These are phyloP conservation scores for Hetaerina americana DNA, from an alignment of 1,140 invertebrate species.

Conservation along the genomic window DNA sequence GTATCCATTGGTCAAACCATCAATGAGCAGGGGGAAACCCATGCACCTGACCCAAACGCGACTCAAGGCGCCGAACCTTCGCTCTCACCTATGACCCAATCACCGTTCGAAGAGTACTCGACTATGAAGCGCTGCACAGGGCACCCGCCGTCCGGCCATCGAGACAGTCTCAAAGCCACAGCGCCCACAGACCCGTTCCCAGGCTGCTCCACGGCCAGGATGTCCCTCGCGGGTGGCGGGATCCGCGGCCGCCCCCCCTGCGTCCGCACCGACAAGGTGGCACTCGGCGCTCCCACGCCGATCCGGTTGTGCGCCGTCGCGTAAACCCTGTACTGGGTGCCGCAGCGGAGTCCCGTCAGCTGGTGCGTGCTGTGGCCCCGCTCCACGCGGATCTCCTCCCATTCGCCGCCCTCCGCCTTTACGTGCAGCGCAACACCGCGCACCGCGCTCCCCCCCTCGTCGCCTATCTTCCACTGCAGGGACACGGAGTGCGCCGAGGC, in stretches of 20 bases:
- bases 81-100: conserved; percentile 7
- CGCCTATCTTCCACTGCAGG: conserved; percentile 25
- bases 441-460: conserved; percentile 25
- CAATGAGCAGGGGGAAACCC: too few relatives aligned
- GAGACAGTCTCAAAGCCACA: conserved; percentile 25
- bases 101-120: conserved; percentile 28
- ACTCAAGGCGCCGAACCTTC: too few relatives aligned
- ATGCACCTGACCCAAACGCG: too few relatives aligned
- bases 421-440: conserved; percentile 31
- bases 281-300: conserved; percentile 27
- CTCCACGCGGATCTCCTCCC: conserved; percentile 26
- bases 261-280: conserved; percentile 22
- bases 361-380: conserved; percentile 23
- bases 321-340: conserved; percentile 36
- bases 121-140: conserved; percentile 42
- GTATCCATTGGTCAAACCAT: too few relatives aligned
- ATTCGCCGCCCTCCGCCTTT: conserved; percentile 34
- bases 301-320: conserved; percentile 30
- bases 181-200: not conserved
- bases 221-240: conserved; percentile 36
- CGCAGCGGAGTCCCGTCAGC: conserved; percentile 32
- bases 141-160: conserved; percentile 38
- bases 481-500: conserved; percentile 19
- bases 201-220: conserved; percentile 12
- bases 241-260: not conserved